Evolutionary conservation across 2,797 vertebrate species (phyloP).

Genomic region (Lerista edwardsae): DNA sequence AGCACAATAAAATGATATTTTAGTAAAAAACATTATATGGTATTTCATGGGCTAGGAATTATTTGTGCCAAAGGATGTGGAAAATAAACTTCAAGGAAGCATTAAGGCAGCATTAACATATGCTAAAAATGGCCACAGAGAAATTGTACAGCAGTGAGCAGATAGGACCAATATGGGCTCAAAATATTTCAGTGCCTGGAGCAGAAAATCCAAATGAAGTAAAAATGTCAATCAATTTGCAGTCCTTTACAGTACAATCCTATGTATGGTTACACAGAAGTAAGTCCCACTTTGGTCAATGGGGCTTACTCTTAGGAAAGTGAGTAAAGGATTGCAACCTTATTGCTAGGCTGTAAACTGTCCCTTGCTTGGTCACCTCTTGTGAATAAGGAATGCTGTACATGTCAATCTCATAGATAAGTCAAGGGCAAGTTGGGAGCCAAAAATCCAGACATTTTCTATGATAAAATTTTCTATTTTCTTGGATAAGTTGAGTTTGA

Average conservation of each 20-base stretch:
- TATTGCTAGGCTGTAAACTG: background rate
- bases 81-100: background rate
- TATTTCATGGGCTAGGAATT: background rate
- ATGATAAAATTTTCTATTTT: too few relatives aligned
- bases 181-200: background rate
- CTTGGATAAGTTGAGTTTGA: too few relatives aligned
- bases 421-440: too few relatives aligned
- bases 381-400: too few relatives aligned
- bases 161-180: background rate
- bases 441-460: too few relatives aligned
- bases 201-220: background rate
- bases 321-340: too few relatives aligned
- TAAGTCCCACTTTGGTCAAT: too few relatives aligned
- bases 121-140: background rate
- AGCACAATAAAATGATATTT: conserved; percentile 19
- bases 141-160: background rate
- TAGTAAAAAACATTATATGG: background rate
- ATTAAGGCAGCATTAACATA: background rate
- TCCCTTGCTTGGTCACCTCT: too few relatives aligned
- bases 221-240: background rate
- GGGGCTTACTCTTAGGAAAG: too few relatives aligned
- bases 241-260: background rate
- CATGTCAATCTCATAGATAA: too few relatives aligned
- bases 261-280: too few relatives aligned
- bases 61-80: background rate